Percentiles rank a stretch among this genome's conserved stretches.
phyloP scores from a whole-genome alignment of 2,888 invertebrate genomes.

The Drosophila melanosoma region DNA sequence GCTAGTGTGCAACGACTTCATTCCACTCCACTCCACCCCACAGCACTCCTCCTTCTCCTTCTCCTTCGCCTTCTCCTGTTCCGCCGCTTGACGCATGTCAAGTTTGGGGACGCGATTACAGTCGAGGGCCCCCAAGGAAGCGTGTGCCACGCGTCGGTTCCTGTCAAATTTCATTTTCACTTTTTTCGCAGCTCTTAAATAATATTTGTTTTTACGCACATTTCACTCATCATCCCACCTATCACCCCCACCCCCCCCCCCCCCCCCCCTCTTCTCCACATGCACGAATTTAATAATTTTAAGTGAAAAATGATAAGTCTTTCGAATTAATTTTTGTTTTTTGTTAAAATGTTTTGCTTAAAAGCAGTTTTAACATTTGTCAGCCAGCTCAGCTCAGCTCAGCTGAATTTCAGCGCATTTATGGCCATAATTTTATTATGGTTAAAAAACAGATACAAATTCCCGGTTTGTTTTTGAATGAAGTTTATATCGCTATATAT shows the following conservation, averaged over 20 bases:
- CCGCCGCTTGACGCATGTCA: conserved; percentile 29
- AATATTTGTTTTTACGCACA: conserved; percentile 56
- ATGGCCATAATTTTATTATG: conserved; percentile 19
- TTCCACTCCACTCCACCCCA: not conserved
- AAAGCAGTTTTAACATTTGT: conserved; percentile 48
- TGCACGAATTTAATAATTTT: conserved; percentile 68
- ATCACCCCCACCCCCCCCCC: not conserved
- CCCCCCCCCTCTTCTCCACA: not conserved
- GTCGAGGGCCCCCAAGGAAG: conserved; percentile 19
- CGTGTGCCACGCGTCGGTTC: conserved; percentile 41
- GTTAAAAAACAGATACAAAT: not conserved
- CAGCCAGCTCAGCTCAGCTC: conserved; percentile 36
- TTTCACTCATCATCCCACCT: conserved; percentile 19
- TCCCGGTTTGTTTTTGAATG: not conserved
- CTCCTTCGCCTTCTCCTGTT: too few relatives aligned
- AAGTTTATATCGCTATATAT: too few relatives aligned
- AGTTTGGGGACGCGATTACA: conserved; percentile 10
- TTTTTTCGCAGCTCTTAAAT: conserved; percentile 48
- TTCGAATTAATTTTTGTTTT: not conserved
- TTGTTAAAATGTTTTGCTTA: conserved; percentile 32
- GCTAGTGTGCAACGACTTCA: not conserved
- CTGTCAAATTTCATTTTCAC: conserved; percentile 63
- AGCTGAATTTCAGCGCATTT: conserved; percentile 34
- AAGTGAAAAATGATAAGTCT: conserved; percentile 36
- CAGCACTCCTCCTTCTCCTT: not conserved